Evolutionary conservation across 1,140 invertebrate species (phyloP).

Genomic region (Drosophila sturtevanti): DNA sequence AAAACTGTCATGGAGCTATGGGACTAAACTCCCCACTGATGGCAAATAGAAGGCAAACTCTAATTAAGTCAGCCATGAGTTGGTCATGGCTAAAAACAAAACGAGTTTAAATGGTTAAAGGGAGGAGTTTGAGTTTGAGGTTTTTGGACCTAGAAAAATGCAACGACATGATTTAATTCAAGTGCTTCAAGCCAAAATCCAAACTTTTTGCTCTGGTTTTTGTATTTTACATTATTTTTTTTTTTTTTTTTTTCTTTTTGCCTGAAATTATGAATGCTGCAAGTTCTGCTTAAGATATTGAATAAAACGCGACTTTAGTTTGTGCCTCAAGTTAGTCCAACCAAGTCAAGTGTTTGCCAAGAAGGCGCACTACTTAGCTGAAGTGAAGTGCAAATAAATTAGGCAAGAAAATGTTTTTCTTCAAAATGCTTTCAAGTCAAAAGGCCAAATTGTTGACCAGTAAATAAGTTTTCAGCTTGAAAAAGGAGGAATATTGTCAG

Average conservation of each 20-base stretch:
- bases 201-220: slow-evolving; percentile 48
- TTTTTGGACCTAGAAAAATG: slow-evolving; percentile 18
- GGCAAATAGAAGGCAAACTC: slow-evolving; percentile 54
- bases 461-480: slow-evolving; percentile 26
- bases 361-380: slow-evolving; percentile 27
- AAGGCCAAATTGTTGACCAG: slow-evolving; percentile 34
- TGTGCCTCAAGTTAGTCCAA: not conserved
- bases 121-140: slow-evolving; percentile 23
- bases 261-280: slow-evolving; percentile 51
- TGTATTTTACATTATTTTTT: slow-evolving; percentile 40
- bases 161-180: slow-evolving; percentile 60
- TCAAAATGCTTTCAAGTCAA: slow-evolving; percentile 53
- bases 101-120: slow-evolving; percentile 10
- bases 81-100: slow-evolving; percentile 45
- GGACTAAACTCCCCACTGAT: slow-evolving; percentile 15
- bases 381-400: slow-evolving; percentile 76
- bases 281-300: slow-evolving; percentile 33
- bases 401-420: slow-evolving; percentile 51
- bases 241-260: slow-evolving; percentile 13
- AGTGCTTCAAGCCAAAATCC: slow-evolving; percentile 39
- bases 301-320: slow-evolving; percentile 36
- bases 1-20: slow-evolving; percentile 26
- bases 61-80: slow-evolving; percentile 58
- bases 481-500: not conserved
- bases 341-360: slow-evolving; percentile 46